phyloP scores from a whole-genome alignment of 2,113 vertebrate genomes.

The Vulpes vulpes region DNA sequence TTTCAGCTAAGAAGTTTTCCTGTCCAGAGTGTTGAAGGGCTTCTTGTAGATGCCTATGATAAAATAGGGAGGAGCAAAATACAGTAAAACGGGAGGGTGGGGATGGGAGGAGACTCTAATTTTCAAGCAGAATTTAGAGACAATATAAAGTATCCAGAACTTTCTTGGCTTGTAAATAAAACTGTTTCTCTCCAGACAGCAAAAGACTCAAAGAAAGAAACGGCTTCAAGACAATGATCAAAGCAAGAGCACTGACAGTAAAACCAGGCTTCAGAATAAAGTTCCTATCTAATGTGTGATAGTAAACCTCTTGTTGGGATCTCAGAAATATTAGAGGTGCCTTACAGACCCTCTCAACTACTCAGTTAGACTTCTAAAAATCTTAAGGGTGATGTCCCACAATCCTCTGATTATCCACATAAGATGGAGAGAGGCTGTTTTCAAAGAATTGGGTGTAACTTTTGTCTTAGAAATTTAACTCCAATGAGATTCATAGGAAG shows the following conservation, averaged over 20 bases:
- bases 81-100: not conserved
- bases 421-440: not conserved
- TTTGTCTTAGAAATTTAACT: not conserved
- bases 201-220: slow-evolving; percentile 32
- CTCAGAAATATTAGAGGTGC: not conserved
- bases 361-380: not conserved
- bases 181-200: not conserved
- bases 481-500: not conserved
- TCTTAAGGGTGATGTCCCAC: not conserved
- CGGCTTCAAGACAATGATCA: not conserved
- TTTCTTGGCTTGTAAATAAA: not conserved
- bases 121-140: not conserved
- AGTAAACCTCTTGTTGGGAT: not conserved
- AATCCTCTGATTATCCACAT: not conserved
- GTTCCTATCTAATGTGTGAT: not conserved
- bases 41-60: not conserved
- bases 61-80: not conserved
- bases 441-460: not conserved
- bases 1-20: not conserved
- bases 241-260: not conserved
- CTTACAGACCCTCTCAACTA: not conserved
- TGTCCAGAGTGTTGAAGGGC: not conserved
- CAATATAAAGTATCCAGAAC: not conserved
- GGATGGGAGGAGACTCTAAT: not conserved
- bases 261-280: not conserved